Conservation (phyloP, 2,797 vertebrate species). For the Parotocinclus haroldoi region DNA sequence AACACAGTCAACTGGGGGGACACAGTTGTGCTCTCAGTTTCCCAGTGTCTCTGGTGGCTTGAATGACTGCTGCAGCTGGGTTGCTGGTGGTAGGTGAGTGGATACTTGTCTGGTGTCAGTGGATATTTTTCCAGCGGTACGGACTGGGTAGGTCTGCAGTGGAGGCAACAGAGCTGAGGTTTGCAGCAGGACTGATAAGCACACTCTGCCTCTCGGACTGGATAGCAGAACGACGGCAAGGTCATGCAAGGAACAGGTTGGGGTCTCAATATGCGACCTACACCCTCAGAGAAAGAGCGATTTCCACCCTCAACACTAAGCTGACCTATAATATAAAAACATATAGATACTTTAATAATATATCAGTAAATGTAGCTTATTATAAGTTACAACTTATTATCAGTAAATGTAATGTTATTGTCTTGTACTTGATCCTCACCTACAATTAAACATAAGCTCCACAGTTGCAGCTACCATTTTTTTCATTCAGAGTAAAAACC, state of each 20-base stretch:
- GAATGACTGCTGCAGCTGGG: conserved; percentile 58
- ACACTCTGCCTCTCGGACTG: conserved; percentile 68
- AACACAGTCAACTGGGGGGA: conserved; percentile 55
- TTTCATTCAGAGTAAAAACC: too few relatives aligned
- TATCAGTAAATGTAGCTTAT: too few relatives aligned
- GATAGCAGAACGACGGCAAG: conserved; percentile 64
- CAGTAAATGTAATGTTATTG: too few relatives aligned
- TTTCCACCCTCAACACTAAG: conserved; percentile 83
- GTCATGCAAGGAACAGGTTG: conserved; percentile 76
- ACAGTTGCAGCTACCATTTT: too few relatives aligned
- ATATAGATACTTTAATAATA: neutral
- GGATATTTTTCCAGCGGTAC: conserved; percentile 66
- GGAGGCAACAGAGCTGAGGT: conserved; percentile 79
- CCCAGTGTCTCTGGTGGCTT: conserved; percentile 65
- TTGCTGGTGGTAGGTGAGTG: conserved; percentile 60
- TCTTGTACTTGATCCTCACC: too few relatives aligned
- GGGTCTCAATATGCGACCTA: conserved; percentile 69
- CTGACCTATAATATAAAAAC: conserved; percentile 69
- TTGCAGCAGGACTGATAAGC: conserved; percentile 75
- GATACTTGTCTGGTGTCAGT: conserved; percentile 56
- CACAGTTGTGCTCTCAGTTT: conserved; percentile 48
- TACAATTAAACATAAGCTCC: too few relatives aligned
- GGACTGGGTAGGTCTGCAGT: conserved; percentile 67
- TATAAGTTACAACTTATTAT: too few relatives aligned
- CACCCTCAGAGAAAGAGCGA: conserved; percentile 68